Evolutionary conservation across 2,113 vertebrate genomes (phyloP), one percentile per base, ranked within the genome.

Genomic region (Tretioscincus oriximinensis): DNA sequence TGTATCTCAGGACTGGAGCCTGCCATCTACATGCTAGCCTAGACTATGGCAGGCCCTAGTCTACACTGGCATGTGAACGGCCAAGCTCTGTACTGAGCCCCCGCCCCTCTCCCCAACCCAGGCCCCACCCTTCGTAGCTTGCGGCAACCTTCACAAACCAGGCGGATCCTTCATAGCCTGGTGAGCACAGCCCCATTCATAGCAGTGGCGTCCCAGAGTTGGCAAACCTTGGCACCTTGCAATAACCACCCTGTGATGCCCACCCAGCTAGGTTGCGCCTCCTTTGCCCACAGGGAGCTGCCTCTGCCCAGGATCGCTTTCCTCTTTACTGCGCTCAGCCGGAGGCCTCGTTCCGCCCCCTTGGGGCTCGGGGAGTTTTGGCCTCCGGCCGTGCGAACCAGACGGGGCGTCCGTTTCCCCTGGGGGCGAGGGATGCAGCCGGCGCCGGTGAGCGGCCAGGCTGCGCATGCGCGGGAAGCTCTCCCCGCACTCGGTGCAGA

Each of bases 401-500:
- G 47, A 41, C 75, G 0, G n/a, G n/a, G 31, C 22, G 6, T 21
- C 29, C 5, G 31, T 24, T 8, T 26, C 58, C 73, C 63, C 16
- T 24, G 58, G 73, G 1, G 41, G 26, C 1, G 60, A 24, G 2
- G 61, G 71, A 29, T 72, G 71, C 29, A 7, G 45, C 69, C 68
- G 54, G 93, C 92, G 0, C 91, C 84, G 78, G 72, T 93, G 93
- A 81, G 91, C 92, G 2, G 88, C 93, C 86, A 98, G 92, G 91
- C 97, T 97, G 5, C 96, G 96, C 89, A 96, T 96, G 84, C 97
- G 97, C 26, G 96, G 95, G 89, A 98, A 98, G 78, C 96, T 95
- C 88, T 97, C 97, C 54, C 78, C 68, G 1, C 78, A 80, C n/a
- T 80, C 78, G 0, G 58, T 29, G 58, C 78, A 80, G 78, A 88